Conservation (phyloP, 1,140 invertebrate genomes). For the Bursaphelenchus mucronatus region DNA sequence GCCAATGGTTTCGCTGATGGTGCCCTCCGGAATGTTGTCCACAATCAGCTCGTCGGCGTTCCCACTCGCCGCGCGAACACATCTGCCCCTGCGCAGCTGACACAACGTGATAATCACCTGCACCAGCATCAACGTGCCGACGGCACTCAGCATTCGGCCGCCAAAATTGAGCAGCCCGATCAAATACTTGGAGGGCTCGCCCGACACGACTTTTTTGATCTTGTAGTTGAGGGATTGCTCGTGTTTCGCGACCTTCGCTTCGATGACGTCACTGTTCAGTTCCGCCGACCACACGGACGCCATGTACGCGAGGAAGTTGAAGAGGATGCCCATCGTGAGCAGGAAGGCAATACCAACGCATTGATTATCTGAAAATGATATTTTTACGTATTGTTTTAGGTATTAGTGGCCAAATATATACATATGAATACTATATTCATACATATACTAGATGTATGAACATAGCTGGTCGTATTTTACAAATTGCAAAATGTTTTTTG, state of each 20-base stretch:
- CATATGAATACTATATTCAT: no score
- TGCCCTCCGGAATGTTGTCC: slow-evolving; percentile 19
- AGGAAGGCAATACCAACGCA: slow-evolving; percentile 25
- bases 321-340: slow-evolving; percentile 9
- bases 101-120: slow-evolving; percentile 30
- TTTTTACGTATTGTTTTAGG: no score
- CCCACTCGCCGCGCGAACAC: slow-evolving; percentile 1
- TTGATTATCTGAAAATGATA: slow-evolving; percentile 30
- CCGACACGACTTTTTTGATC: slow-evolving; percentile 22
- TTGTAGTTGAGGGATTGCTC: slow-evolving; percentile 35
- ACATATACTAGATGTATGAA: no score
- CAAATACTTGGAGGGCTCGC: slow-evolving; percentile 28
- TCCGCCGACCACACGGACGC: slow-evolving; percentile 32
- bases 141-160: slow-evolving; percentile 20
- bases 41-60: slow-evolving; percentile 22
- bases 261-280: slow-evolving; percentile 28
- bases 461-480: no score
- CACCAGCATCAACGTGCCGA: slow-evolving; percentile 29
- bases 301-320: slow-evolving; percentile 25
- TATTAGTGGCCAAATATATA: no score
- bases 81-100: slow-evolving; percentile 19
- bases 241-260: slow-evolving; percentile 25
- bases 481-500: no score
- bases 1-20: slow-evolving; percentile 20
- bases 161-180: slow-evolving; percentile 26